Evolutionary conservation across 1,140 invertebrate species (phyloP).

Genomic region (Temnothorax nylanderi): DNA sequence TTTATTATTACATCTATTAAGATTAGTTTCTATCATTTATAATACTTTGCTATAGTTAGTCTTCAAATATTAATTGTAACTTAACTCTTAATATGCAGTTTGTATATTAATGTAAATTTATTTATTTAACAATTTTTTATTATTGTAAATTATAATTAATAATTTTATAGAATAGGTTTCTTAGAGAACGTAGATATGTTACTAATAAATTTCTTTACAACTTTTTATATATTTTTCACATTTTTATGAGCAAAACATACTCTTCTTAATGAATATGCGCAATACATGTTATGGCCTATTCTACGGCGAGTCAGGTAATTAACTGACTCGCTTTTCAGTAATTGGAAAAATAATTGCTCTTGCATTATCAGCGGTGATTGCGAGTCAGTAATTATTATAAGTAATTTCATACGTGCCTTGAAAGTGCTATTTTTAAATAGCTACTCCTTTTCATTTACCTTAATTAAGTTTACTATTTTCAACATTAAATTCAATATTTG

Average conservation of each 20-base stretch:
- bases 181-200: background rate
- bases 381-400: background rate
- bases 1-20: background rate
- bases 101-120: background rate
- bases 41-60: background rate
- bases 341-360: conserved; percentile 22
- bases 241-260: background rate
- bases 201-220: background rate
- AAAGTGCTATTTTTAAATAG: background rate
- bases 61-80: background rate
- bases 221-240: background rate
- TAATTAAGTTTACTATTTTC: background rate
- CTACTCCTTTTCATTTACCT: background rate
- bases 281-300: background rate
- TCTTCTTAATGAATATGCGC: background rate
- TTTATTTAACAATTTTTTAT: background rate
- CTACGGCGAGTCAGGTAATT: conserved; percentile 7
- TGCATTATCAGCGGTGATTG: background rate
- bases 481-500: background rate
- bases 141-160: background rate
- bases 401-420: background rate
- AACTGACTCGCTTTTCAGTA: background rate
- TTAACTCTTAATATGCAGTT: background rate
- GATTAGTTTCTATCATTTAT: background rate
- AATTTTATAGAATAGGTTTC: background rate